A percentile compares a stretch with the other conserved stretches of the same genome.
Conservation (phyloP, 53 echinoderm and acorn worm genomes). For the Echinometra lucunter region DNA sequence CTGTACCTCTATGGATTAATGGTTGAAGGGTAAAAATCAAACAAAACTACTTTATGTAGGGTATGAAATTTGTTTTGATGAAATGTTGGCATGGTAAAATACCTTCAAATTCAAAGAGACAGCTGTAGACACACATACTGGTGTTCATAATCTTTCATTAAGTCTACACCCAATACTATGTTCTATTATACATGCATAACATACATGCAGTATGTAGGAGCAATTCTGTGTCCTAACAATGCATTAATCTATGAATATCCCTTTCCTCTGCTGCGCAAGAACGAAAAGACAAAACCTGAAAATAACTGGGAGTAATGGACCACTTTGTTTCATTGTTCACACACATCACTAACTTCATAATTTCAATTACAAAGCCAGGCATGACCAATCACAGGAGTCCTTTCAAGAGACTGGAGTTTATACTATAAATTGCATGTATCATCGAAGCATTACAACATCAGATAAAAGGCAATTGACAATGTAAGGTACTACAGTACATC, state of each 20-base stretch:
- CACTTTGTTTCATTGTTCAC: neutral
- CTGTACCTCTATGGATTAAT: too few relatives aligned
- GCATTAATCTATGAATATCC: too few relatives aligned
- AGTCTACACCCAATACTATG: too few relatives aligned
- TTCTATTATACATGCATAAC: too few relatives aligned
- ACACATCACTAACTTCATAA: neutral
- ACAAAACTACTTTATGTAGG: neutral
- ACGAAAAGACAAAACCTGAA: neutral
- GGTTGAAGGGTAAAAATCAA: too few relatives aligned
- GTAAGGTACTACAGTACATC: neutral
- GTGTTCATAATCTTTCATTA: too few relatives aligned
- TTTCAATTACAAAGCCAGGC: neutral
- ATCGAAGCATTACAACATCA: constrained; percentile 12
- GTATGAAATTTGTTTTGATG: neutral
- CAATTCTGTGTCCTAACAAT: neutral
- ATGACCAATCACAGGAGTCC: neutral
- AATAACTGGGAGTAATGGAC: neutral
- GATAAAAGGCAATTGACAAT: constrained; percentile 38
- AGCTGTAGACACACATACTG: neutral
- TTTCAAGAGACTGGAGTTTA: constrained; percentile 44
- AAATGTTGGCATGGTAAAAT: neutral
- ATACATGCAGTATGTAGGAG: neutral
- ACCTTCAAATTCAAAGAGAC: neutral
- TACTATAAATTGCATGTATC: constrained; percentile 40
- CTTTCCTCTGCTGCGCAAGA: neutral